Evolutionary conservation across 2,888 invertebrate genomes (phyloP).

Genomic region (Branchipolynoe longqiensis): DNA sequence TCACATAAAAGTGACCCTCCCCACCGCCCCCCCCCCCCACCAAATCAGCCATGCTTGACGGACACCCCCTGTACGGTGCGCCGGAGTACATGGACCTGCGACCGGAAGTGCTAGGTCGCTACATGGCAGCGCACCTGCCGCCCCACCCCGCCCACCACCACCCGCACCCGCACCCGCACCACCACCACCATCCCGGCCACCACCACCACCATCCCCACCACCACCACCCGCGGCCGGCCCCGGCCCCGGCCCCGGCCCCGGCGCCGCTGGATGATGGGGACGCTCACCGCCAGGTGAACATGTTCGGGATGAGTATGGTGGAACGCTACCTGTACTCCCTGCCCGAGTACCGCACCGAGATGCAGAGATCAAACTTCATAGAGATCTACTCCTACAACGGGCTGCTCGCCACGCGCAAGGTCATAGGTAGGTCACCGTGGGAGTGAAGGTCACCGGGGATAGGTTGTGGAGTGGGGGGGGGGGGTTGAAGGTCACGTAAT

Average conservation of each 20-base stretch:
- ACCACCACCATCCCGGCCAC: background rate
- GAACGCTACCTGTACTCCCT: conserved; percentile 69
- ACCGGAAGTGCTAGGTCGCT: background rate
- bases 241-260: background rate
- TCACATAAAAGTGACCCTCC: too few relatives aligned
- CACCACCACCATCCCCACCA: background rate
- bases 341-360: conserved; percentile 67
- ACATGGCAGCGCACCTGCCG: background rate
- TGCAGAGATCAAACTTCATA: conserved; percentile 63
- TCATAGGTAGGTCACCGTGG: conserved; percentile 65
- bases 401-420: conserved; percentile 67
- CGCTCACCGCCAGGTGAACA: conserved; percentile 31
- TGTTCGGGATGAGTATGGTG: conserved; percentile 64
- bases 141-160: background rate
- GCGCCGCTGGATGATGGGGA: too few relatives aligned
- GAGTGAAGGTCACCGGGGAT: background rate
- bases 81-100: conserved; percentile 21
- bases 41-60: conserved; percentile 28
- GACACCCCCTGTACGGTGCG: conserved; percentile 8
- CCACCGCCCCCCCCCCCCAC: background rate
- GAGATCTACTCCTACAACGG: conserved; percentile 69
- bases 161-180: background rate
- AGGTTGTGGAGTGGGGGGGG: background rate
- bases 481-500: background rate
- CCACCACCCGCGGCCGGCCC: background rate